Conservation (phyloP, 2,888 invertebrate genomes). For the Byasa hedistus region DNA sequence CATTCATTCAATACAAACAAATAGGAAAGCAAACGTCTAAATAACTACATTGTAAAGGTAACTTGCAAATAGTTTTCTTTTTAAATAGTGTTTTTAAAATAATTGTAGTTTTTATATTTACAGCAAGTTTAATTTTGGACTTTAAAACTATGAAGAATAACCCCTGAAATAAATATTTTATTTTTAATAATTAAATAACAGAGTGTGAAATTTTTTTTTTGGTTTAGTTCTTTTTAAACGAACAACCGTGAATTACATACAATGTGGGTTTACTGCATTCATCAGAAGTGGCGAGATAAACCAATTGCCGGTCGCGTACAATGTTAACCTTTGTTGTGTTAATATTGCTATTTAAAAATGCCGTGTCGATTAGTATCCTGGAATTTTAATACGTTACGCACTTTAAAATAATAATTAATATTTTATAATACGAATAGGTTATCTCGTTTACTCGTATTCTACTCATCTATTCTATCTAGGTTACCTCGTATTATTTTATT, state of each 20-base stretch:
- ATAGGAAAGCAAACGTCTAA: constrained; percentile 5
- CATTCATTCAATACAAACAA: constrained; percentile 2
- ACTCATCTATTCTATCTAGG: too few relatives aligned
- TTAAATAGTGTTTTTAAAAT: neutral
- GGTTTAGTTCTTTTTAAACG: constrained; percentile 14
- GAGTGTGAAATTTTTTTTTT: neutral
- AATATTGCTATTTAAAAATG: constrained; percentile 37
- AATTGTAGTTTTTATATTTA: too few relatives aligned
- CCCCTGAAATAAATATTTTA: too few relatives aligned
- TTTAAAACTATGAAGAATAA: too few relatives aligned
- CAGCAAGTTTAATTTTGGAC: too few relatives aligned
- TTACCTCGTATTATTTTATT: too few relatives aligned
- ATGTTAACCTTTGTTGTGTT: constrained; percentile 57
- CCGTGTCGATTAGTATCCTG: constrained; percentile 10
- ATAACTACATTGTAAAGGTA: constrained; percentile 14
- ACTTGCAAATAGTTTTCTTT: constrained; percentile 1
- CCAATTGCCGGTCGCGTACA: constrained; percentile 61
- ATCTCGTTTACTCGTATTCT: too few relatives aligned
- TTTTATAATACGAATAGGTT: too few relatives aligned
- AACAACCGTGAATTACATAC: constrained; percentile 49
- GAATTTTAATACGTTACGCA: constrained; percentile 19
- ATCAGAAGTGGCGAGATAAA: constrained; percentile 68
- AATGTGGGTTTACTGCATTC: constrained; percentile 58
- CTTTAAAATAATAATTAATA: too few relatives aligned
- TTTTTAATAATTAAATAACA: too few relatives aligned